Evolutionary conservation across 2,113 vertebrate genomes (phyloP).

Genomic region (Bos indicus): DNA sequence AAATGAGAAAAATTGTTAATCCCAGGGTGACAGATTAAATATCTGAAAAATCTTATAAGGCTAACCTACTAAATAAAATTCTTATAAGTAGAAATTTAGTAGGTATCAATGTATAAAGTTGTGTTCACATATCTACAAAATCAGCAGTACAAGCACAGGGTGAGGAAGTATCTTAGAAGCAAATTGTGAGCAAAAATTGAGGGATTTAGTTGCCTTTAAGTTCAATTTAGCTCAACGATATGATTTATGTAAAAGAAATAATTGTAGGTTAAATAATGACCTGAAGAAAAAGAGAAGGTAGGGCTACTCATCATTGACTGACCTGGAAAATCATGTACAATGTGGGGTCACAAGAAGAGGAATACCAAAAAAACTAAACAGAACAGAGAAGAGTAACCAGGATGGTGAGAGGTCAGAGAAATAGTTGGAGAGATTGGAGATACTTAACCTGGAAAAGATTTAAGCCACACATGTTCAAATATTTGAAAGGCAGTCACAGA

Average conservation of each 20-base stretch:
- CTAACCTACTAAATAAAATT: slow-evolving; percentile 29
- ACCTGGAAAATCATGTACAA: background rate
- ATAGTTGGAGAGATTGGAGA: background rate
- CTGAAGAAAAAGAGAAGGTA: background rate
- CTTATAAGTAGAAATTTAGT: background rate
- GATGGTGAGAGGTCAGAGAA: background rate
- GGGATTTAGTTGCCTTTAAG: background rate
- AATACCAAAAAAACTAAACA: background rate
- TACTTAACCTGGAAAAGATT: background rate
- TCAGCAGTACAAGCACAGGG: background rate
- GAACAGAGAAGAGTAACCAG: background rate
- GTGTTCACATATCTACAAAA: background rate
- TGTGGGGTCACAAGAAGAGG: background rate
- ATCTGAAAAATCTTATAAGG: background rate
- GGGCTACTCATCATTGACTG: background rate
- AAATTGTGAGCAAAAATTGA: background rate
- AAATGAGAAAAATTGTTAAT: background rate
- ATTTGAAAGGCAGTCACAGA: background rate
- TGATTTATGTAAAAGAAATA: background rate
- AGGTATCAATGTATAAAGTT: background rate
- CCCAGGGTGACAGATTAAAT: background rate
- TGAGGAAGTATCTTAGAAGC: background rate
- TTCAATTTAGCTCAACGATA: background rate
- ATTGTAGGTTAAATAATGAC: background rate
- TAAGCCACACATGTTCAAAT: background rate